Evolutionary conservation across 2,113 vertebrate genomes (phyloP).

Genomic region (Tachycineta bicolor): DNA sequence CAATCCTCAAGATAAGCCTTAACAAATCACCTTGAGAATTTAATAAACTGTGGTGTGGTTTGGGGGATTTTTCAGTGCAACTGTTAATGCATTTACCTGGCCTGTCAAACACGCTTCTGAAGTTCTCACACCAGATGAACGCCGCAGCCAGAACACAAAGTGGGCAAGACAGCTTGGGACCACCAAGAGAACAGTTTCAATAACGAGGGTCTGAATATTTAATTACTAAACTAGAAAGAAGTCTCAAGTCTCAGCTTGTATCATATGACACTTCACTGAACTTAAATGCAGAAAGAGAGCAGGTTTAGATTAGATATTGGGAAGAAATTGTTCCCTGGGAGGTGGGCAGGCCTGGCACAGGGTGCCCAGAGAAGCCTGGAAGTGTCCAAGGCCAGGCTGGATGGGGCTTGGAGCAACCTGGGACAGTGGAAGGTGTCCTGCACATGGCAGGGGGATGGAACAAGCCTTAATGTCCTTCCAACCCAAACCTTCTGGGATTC

Average conservation of each 20-base stretch:
- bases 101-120: not conserved
- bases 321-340: not conserved
- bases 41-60: not conserved
- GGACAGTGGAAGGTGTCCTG: not conserved
- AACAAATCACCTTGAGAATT: slow-evolving; percentile 56
- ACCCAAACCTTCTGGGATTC: not conserved
- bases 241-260: not conserved
- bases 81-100: not conserved
- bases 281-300: not conserved
- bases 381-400: not conserved
- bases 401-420: rapidly evolving
- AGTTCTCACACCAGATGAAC: not conserved
- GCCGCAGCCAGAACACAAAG: not conserved
- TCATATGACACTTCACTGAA: not conserved
- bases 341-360: not conserved
- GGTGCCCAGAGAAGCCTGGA: not conserved
- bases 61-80: not conserved
- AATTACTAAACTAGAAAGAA: not conserved
- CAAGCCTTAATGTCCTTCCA: not conserved
- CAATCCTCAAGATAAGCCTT: slow-evolving; percentile 45
- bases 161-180: not conserved
- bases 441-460: not conserved
- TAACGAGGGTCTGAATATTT: not conserved
- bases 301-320: not conserved
- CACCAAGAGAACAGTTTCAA: not conserved